Evolutionary conservation across 2,888 invertebrate species (phyloP), one percentile per base, ranked within the genome.

Genomic region (Dynastes hyllus): DNA sequence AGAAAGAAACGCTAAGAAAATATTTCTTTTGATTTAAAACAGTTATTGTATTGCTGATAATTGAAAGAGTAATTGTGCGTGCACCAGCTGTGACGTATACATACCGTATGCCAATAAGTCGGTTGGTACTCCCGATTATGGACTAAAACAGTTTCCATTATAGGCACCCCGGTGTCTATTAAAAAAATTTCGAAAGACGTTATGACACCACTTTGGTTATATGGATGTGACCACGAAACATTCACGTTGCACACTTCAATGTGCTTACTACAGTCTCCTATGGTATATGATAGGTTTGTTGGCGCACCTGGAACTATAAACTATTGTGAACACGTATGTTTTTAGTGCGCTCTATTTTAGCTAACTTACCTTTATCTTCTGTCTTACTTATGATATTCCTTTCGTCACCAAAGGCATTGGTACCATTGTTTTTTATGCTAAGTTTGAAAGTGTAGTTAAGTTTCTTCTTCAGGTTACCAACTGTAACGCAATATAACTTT

Each of bases 151-250:
- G 22, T 75, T 3, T 73, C 75, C 8, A 22, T 55, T 9, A 51
- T 32, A 45, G 37, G 53, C 29, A 29, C 11, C 84, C 82, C 75
- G 83, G 84, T 65, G 73, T 84, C 83, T 76, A 85, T 85, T 58
- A 88, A 79, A 29, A 86, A 80, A 4, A 88, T 84, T 70, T 87
- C 85, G 79, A 88, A 88, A 13, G 82, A 78, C 6, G 83, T 85
- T 53, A 88, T 88, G 2, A 86, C 84, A 16, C 85, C 87, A 80
- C 86, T 87, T 79, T 87, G 87, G 67, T 85, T 61, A 73, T 86
- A 85, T 0, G 88, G 88, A 83, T 88, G 88, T 6, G 79, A 40
- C 88, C 88, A 88, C 61, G 83, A 85, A 50, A 88, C 81, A 78
- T 87, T 87, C 51, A 88, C 79, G 81, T 87, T 82, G 55, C 88